Base-by-base conservation (phyloP, 2,888 invertebrate genomes). In the Perithous albicinctus region DNA sequence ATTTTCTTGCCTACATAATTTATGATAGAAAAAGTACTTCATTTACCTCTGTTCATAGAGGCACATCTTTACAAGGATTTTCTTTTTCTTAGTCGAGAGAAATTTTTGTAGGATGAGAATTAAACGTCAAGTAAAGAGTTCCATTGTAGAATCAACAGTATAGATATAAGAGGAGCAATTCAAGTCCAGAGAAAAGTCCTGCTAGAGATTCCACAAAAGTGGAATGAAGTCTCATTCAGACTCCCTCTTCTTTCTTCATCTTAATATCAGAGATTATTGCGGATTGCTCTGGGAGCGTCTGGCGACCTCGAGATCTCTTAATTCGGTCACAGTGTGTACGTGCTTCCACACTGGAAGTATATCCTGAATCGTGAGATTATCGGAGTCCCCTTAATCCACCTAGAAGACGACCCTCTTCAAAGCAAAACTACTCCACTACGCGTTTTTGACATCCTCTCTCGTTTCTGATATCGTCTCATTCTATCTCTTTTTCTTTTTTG, bases 251-350 rank as follows among this genome's bases (percentile, higher is more conserved):
- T 63, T 5, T 72, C 59, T 32, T 63, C 35, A 2, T 77, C 59
- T 73, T 76, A 81, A 78, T 81, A 81, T 78, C 76, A 35, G 56
- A 81, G 82, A 79, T 82, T 84, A 82, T 80, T 61, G 38, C 51
- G 75, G 75, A 80, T 80, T 67, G 32, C 66, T 48, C 67, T 18
- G 10, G 23, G 15, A 51, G 15, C 20, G 32, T 23, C 51, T 23
- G 51, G 35, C 35, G 67, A 69, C 67, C 51, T 69, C 35, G 8
- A 51, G 51, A 35, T 35, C 67, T 54, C 48, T 69, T 51, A 35
- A 29, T 35, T 69, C 67, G 67, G n/a, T 69, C n/a, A 20, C 38
- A 51, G 23, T 38, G n/a, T 43, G 63, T 35, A 35, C 48, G 38
- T 20, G 26, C 23, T 69, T 82, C 66, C 48, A 12, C 43, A 56